Base-by-base conservation (phyloP, 2,888 invertebrate species). In the Chaetogeoica ovagalla region DNA sequence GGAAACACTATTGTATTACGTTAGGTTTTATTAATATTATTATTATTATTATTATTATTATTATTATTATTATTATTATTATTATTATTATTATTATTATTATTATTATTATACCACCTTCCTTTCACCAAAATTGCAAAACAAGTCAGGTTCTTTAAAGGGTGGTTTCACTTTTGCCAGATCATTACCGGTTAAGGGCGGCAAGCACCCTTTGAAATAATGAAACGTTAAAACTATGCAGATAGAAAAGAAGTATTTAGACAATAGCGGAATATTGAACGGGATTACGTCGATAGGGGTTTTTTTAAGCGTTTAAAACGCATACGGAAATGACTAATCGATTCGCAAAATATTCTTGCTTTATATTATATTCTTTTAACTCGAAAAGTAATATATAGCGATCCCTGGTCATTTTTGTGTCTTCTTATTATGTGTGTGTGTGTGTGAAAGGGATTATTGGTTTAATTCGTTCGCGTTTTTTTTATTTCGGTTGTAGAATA, bases 161-260 rank as follows among this genome's bases (percentile, higher is more conserved):
- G 79, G 79, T 79, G 70, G 69, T 79, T 70, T 79, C 70, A 62
- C 55, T 30, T 77, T 79, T 79, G 79, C 69, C 55, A 63, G 70
- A 70, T 79, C 79, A 79, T 79, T 79, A 79, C 79, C 79, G 79
- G 79, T 70, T 55, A 57, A 63, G 79, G 79, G 79, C 79, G 70
- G 79, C 79, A 62, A 70, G 79, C 59, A 59, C 66, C 57, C 75
- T 75, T 23, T 57, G 63, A 52, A 68, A 77, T 70, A 70, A 77
- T 66, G 63, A 79, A 79, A 79, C 79, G 79, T 70, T 79, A 71
- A 70, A 70, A 62, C 63, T 30, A 4, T 70, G 52, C 63, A 79
- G 71, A 79, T 70, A 79, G 23, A 65, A 59, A 75, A 73, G 57
- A 65, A 52, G 7, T 21, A 69, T 71, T 30, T 30, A 2, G 4